Percentiles rank a stretch among this genome's conserved stretches.
These are phyloP conservation scores for Metaphire vulgaris DNA, from an alignment of 1,140 invertebrate genomes.

Conservation along the genomic window DNA sequence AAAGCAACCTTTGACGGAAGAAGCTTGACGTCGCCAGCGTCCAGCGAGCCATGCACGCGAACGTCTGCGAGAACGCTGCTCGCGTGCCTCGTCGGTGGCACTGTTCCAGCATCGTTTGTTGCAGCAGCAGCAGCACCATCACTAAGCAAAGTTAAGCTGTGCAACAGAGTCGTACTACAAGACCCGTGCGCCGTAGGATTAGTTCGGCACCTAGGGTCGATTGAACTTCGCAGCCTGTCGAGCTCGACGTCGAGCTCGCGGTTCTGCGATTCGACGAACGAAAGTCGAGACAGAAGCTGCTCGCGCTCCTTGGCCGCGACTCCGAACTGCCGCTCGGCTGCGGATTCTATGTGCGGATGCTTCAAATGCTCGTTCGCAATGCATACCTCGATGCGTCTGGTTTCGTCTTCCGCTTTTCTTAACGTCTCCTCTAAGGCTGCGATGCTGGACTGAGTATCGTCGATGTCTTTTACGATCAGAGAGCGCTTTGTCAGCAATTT, in stretches of 20 bases:
- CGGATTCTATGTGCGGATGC: background rate
- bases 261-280: background rate
- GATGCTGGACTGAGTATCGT: background rate
- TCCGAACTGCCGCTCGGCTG: background rate
- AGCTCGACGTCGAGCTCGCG: background rate
- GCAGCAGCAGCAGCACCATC: background rate
- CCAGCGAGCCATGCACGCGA: background rate
- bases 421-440: background rate
- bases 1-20: background rate
- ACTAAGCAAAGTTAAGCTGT: too few relatives aligned
- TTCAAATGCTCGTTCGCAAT: background rate
- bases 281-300: background rate
- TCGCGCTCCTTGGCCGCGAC: background rate
- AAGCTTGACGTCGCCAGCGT: background rate
- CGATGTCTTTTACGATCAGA: background rate
- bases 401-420: background rate
- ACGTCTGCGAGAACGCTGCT: background rate
- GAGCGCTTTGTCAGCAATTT: background rate
- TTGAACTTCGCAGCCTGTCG: background rate
- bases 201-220: background rate
- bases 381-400: background rate
- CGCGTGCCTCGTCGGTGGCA: background rate
- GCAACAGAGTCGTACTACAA: background rate
- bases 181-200: background rate
- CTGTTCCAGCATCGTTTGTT: background rate